A percentile compares a stretch with the other conserved stretches of the same genome.
phyloP scores from a whole-genome alignment of 53 echinoderm and acorn worm genomes.

The Crossaster papposus region DNA sequence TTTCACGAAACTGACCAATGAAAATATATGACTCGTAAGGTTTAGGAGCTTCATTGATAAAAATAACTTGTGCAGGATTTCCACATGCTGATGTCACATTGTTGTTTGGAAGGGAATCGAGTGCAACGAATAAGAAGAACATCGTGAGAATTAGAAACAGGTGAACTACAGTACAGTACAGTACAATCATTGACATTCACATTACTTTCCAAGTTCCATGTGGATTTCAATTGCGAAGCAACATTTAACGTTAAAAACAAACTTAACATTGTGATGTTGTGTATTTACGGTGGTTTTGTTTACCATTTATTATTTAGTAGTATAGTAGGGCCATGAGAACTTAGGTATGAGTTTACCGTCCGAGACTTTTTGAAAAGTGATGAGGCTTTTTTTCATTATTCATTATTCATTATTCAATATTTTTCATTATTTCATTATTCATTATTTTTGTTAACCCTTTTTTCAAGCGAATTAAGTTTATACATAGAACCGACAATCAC shows the following conservation, averaged over 20 bases:
- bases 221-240: neutral
- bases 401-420: no score
- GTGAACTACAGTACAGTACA: neutral
- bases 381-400: no score
- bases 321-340: no score
- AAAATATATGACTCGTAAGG: slow-evolving; percentile 5
- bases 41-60: slow-evolving; percentile 46
- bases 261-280: neutral
- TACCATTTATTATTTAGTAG: no score
- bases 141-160: neutral
- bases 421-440: no score
- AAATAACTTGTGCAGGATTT: slow-evolving; percentile 12
- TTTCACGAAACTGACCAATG: slow-evolving; percentile 25
- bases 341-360: no score
- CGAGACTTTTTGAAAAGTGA: no score
- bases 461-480: no score
- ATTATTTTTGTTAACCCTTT: no score
- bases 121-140: neutral
- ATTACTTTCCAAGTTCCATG: no score
- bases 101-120: neutral
- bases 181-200: no score
- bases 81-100: slow-evolving; percentile 12
- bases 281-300: neutral
- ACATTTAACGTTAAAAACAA: neutral
- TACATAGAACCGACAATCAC: no score